Evolutionary conservation across 23 tunicate species (phyloP), one percentile per base, ranked within the genome.

Genomic region (Diplosoma virens): DNA sequence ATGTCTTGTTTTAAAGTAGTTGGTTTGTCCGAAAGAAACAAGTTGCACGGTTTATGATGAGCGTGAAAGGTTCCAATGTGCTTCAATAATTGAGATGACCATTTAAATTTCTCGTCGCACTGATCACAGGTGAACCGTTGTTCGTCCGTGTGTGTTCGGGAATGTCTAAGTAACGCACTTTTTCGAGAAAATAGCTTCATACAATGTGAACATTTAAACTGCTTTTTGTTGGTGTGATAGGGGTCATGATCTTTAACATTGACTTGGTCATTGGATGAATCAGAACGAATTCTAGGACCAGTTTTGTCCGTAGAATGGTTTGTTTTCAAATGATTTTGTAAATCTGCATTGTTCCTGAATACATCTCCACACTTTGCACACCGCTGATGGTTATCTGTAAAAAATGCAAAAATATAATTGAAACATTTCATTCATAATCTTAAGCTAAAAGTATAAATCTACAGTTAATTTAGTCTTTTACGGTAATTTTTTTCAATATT

Each of bases 51-150:
- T 79, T 59, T 35, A 34, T 30, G 11, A 41, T 81, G 76, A 1
- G 76, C 79, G 64, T 87, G 94, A 60, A 75, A 67, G 32, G 74
- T 41, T 2, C 67, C 48, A 36, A 74, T 53, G 67, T 87, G 94
- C 7, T 0, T 59, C 41, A 28, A 30, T 34, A 87, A 30, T 55
- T 67, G 17, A 59, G 60, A 0, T 18, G 65, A 58, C 20, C 18
- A 47, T 41, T 30, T 82, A 73, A 82, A 82, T 37, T 55, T 65
- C 70, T 80, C 68, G 33, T 77, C 84, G 56, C 84, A 80, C 25
- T 30, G 23, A 16, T 41, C 32, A 37, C 84, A 80, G 23, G 54
- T 52, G 77, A 53, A 67, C 5, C 68, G 76, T 27, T 29, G 28
- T 18, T 37, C 75, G 2, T 64, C 32, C 9, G 80, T 74, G 75